Evolutionary conservation across 2,797 vertebrate genomes (phyloP).

Genomic region (Darevskia nairensis): DNA sequence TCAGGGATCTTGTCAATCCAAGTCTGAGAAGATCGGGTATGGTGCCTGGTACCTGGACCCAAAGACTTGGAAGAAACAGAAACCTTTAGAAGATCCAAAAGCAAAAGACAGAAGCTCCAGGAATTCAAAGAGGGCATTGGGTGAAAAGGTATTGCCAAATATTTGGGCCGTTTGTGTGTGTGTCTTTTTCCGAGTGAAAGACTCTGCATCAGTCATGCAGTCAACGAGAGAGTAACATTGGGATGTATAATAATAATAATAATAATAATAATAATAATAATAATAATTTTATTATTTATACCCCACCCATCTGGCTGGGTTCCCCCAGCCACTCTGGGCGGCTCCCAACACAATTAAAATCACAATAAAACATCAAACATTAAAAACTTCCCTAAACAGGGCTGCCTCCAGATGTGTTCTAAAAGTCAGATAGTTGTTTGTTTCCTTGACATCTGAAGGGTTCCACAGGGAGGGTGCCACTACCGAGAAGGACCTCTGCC

Average conservation of each 20-base stretch:
- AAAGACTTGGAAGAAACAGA: conserved; percentile 72
- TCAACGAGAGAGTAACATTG: background rate
- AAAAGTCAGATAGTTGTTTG: too few relatives aligned
- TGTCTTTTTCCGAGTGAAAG: background rate
- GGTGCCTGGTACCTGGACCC: conserved; percentile 76
- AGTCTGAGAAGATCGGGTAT: conserved; percentile 63
- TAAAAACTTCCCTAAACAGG: too few relatives aligned
- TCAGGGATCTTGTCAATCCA: conserved; percentile 53
- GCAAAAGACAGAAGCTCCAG: conserved; percentile 8
- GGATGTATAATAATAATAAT: background rate
- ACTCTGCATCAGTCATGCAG: background rate
- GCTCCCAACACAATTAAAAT: too few relatives aligned
- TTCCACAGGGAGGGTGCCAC: too few relatives aligned
- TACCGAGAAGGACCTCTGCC: too few relatives aligned
- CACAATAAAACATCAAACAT: too few relatives aligned
- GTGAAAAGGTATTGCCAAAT: conserved; percentile 57
- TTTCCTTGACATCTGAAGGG: too few relatives aligned
- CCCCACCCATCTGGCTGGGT: too few relatives aligned
- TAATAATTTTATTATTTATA: too few relatives aligned
- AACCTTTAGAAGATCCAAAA: conserved; percentile 61
- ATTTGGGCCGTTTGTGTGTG: background rate
- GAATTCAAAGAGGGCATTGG: conserved; percentile 34
- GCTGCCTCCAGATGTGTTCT: too few relatives aligned
- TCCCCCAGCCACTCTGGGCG: too few relatives aligned
- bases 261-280: too few relatives aligned